phyloP scores from a whole-genome alignment of 2,888 invertebrate genomes.

The Drosophila monieri region DNA sequence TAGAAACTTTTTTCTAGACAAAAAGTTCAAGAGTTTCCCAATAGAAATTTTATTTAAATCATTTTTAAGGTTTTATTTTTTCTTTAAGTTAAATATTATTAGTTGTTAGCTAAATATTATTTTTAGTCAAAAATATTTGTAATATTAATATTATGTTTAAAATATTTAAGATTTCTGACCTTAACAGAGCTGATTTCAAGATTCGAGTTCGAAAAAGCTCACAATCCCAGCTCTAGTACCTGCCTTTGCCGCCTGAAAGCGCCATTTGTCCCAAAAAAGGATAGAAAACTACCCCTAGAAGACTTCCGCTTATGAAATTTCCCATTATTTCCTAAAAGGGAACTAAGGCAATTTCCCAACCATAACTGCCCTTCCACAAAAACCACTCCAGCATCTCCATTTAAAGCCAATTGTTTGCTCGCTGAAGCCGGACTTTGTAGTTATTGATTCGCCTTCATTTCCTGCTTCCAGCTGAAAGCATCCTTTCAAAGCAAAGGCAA shows the following conservation, averaged over 20 bases:
- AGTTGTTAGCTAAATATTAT: too few relatives aligned
- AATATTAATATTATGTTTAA: neutral
- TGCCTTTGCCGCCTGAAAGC: neutral
- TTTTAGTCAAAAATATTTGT: too few relatives aligned
- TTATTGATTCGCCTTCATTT: conserved; percentile 38
- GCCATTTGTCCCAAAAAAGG: neutral
- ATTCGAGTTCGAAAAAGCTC: neutral
- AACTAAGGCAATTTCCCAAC: neutral
- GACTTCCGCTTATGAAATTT: neutral
- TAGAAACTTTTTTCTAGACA: too few relatives aligned
- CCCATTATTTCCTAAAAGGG: neutral
- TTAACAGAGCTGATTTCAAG: neutral
- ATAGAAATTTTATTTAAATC: too few relatives aligned
- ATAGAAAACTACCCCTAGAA: neutral
- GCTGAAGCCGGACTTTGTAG: conserved; percentile 8
- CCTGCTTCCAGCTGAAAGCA: conserved; percentile 11
- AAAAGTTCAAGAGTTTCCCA: too few relatives aligned
- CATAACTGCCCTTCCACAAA: neutral
- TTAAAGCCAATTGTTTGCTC: conserved; percentile 12
- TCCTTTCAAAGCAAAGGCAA: neutral
- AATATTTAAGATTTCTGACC: neutral
- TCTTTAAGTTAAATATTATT: too few relatives aligned
- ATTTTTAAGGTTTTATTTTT: too few relatives aligned
- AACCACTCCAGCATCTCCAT: too few relatives aligned
- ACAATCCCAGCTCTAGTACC: neutral